Evolutionary conservation across 2,113 vertebrate genomes (phyloP), one percentile per base, ranked within the genome.

Genomic region (Accipiter virgatus): DNA sequence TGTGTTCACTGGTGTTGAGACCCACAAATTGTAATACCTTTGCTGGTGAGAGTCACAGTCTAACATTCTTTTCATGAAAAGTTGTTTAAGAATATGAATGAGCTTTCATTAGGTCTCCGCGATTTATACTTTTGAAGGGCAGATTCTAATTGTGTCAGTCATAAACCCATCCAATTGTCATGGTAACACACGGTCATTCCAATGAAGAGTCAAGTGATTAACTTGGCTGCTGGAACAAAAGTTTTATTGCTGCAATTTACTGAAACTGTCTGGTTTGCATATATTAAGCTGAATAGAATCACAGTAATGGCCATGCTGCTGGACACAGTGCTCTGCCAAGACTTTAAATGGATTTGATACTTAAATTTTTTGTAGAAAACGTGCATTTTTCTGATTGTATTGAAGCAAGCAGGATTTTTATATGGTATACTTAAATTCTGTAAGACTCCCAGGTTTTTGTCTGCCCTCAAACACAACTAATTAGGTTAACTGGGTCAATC

Each of bases 191-290:
- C 26, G 90, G 73, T 29, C 91, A 84, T 77, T 87, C 80, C 78
- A 92, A 21, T 34, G 50, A 84, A 77, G 71, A 93, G 72, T 97
- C 97, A 93, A 83, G 87, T 83, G 13, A 97, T 91, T 67, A 90
- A 95, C 86, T 52, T 83, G 78, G 90, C 88, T 81, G 58, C 83
- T 88, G 56, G 61, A 97, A 97, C 78, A 63, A 36, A 97, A 89
- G 86, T 94, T 97, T 95, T 77, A 95, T 88, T 92, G 97, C 96
- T 82, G 89, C 94, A 96, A 97, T 98, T 98, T 97, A 98, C 93
- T 93, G 97, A 82, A 96, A 94, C 95, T 98, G 97, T 95, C 97
- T 96, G 81, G 67, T 96, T 97, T 98, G 97, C 96, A 91, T 95
- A 88, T 91, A 95, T 93, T 92, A 97, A 86, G 29, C 66, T 86